Evolutionary conservation across 2,797 vertebrate species (phyloP).

Genomic region (Vireo griseus): DNA sequence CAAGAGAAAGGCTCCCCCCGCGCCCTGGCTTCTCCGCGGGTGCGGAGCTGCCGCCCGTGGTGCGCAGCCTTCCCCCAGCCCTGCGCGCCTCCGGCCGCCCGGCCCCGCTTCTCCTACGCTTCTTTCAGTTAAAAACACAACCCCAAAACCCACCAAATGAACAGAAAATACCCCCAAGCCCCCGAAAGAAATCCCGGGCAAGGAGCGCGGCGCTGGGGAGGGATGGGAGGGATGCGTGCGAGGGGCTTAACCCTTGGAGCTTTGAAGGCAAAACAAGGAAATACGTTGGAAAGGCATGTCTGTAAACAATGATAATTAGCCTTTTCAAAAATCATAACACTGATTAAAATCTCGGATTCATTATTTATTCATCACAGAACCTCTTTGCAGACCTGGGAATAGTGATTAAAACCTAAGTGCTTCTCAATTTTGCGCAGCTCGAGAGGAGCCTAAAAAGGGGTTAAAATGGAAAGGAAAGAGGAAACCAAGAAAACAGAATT

Average conservation of each 20-base stretch:
- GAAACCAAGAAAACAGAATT: constrained; percentile 58
- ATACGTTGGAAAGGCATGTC: constrained; percentile 9
- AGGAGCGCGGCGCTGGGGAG: background rate
- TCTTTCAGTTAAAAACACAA: background rate
- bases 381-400: constrained; percentile 72
- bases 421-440: background rate
- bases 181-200: background rate
- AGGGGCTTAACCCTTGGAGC: constrained; percentile 40
- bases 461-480: constrained; percentile 63
- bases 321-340: constrained; percentile 69
- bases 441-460: constrained; percentile 50
- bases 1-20: background rate
- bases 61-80: background rate
- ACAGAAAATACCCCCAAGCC: background rate
- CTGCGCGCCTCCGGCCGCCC: background rate
- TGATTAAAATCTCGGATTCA: constrained; percentile 71
- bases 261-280: constrained; percentile 17
- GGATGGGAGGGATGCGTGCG: background rate
- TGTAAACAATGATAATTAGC: constrained; percentile 64
- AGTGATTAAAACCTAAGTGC: constrained; percentile 70
- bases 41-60: background rate
- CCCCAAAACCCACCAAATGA: background rate
- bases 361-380: constrained; percentile 77
- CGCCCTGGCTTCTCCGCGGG: background rate
- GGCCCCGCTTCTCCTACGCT: background rate